phyloP scores from a whole-genome alignment of 1,140 invertebrate species.

The Carposina sasakii region DNA sequence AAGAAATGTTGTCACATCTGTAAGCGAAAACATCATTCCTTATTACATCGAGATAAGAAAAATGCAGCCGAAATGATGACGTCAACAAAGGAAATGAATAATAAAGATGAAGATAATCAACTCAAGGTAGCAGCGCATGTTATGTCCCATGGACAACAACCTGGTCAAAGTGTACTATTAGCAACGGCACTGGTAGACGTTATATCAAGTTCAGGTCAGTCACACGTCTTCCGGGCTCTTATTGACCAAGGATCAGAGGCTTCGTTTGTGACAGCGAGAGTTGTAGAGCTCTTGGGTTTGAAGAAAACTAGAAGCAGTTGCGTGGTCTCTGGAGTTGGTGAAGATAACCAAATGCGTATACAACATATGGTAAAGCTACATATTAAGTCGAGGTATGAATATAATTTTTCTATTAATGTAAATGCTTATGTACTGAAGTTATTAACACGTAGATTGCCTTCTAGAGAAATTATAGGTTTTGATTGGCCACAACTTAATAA shows the following conservation, averaged over 20 bases:
- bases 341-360: not conserved
- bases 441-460: conserved; percentile 7
- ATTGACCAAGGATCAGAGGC: conserved; percentile 7
- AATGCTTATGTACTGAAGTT: conserved; percentile 8
- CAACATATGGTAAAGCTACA: conserved; percentile 4
- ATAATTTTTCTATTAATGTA: not conserved
- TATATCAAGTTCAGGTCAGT: conserved; percentile 11
- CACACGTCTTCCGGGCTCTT: conserved; percentile 10
- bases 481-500: conserved; percentile 7
- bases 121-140: conserved; percentile 15
- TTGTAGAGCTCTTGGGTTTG: conserved; percentile 7
- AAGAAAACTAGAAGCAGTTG: not conserved
- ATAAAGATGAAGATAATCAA: too few species aligned
- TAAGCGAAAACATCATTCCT: conserved; percentile 17
- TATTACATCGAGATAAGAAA: conserved; percentile 9
- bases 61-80: not conserved
- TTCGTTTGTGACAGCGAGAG: conserved; percentile 8
- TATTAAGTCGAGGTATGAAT: not conserved
- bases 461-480: too few species aligned
- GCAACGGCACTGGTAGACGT: conserved; percentile 20
- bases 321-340: conserved; percentile 1
- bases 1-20: conserved; percentile 12
- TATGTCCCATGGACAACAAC: too few species aligned
- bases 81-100: not conserved
- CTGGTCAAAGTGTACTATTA: conserved; percentile 12